Evolutionary conservation across 2,113 vertebrate genomes (phyloP).

Genomic region (Xenus cinereus): DNA sequence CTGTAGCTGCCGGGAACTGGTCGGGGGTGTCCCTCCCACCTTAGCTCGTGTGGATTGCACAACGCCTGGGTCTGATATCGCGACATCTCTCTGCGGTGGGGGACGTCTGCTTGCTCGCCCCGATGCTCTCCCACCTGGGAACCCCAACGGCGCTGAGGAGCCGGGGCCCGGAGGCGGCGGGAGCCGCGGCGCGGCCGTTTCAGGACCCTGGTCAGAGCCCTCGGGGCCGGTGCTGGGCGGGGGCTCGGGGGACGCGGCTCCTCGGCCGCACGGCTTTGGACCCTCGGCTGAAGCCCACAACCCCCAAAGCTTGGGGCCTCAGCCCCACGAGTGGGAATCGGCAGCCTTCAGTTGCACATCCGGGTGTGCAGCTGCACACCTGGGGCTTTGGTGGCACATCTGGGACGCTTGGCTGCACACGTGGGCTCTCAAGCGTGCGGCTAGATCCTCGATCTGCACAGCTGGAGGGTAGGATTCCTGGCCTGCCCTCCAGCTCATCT

Average conservation of each 20-base stretch:
- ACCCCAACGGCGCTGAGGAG: accelerated
- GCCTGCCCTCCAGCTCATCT: not conserved
- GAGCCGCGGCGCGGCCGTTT: not conserved
- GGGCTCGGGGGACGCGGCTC: not conserved
- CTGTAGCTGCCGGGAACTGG: not conserved
- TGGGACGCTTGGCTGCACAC: accelerated
- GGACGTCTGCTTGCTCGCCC: accelerated
- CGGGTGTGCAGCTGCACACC: accelerated
- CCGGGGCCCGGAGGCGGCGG: not conserved
- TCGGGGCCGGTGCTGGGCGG: not conserved
- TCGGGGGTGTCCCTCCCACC: not conserved
- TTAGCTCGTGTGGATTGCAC: accelerated
- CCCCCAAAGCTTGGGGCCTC: not conserved
- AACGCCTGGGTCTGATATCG: accelerated
- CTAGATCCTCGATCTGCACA: not conserved
- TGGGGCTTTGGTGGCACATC: not conserved
- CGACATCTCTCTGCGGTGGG: accelerated
- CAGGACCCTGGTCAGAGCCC: constrained; percentile 51
- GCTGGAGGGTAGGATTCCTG: not conserved
- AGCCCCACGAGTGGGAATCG: accelerated
- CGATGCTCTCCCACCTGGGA: accelerated
- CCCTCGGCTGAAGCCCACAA: accelerated
- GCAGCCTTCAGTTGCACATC: not conserved
- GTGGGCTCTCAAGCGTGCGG: accelerated
- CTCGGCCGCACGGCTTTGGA: accelerated